A percentile compares a stretch with the other conserved stretches of the same genome.
Evolutionary conservation across 2,888 invertebrate genomes (phyloP).

Genomic region (Agrotis puta): DNA sequence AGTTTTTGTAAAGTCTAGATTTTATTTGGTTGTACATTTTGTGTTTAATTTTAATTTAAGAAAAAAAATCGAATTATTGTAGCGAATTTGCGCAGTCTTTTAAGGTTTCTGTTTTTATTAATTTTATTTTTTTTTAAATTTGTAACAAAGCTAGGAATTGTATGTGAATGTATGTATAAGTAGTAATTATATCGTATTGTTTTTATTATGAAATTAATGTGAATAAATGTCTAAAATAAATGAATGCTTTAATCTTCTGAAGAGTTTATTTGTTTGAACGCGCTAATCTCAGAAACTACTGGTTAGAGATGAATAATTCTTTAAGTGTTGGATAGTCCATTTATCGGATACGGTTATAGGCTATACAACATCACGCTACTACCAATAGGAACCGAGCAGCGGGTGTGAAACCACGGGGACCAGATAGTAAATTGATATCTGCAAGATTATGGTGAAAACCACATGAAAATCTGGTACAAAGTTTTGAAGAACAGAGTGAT

Average conservation of each 20-base stretch:
- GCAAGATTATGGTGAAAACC: background rate
- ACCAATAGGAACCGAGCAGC: too few species aligned
- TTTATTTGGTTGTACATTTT: slow-evolving; percentile 32
- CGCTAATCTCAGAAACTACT: too few species aligned
- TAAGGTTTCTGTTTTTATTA: background rate
- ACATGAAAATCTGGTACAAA: background rate
- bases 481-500: background rate
- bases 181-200: background rate
- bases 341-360: too few species aligned
- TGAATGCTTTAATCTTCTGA: too few species aligned
- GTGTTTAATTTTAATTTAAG: slow-evolving; percentile 23
- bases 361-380: too few species aligned
- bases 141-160: background rate
- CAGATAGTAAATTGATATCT: too few species aligned
- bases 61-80: slow-evolving; percentile 49
- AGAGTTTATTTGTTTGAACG: too few species aligned
- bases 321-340: too few species aligned
- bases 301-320: too few species aligned
- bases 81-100: background rate
- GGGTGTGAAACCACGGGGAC: too few species aligned
- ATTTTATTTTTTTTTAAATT: background rate
- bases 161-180: background rate
- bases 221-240: background rate
- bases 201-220: background rate
- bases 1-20: background rate